phyloP scores from a whole-genome alignment of 2,797 vertebrate genomes.

The Pantherophis vulpinus region DNA sequence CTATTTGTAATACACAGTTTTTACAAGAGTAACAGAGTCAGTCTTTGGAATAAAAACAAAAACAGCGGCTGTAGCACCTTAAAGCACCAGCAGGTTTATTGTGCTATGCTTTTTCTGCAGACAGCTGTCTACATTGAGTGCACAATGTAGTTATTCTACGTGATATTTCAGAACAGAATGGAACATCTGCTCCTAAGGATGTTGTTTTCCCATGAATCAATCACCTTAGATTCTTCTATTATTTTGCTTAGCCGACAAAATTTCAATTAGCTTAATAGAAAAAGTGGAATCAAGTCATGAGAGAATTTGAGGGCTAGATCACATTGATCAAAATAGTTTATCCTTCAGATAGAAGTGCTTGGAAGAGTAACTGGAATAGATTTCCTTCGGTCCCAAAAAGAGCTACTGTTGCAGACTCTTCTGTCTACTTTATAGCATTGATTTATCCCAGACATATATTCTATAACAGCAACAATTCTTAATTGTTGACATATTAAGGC shows the following conservation, averaged over 20 bases:
- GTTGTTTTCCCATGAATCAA: not conserved
- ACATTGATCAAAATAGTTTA: not conserved
- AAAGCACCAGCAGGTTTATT: not conserved
- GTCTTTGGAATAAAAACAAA: not conserved
- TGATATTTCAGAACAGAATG: not conserved
- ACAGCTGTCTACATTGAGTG: not conserved
- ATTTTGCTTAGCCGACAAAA: not conserved
- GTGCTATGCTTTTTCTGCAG: not conserved
- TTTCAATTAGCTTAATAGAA: not conserved
- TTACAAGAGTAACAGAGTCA: not conserved
- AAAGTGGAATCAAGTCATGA: not conserved
- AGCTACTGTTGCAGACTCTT: not conserved
- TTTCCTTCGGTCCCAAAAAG: not conserved
- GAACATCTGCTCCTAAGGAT: not conserved
- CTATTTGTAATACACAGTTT: not conserved
- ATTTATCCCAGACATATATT: not conserved
- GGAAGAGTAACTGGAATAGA: not conserved
- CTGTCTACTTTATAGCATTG: not conserved
- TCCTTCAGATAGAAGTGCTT: not conserved
- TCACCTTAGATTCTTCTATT: not conserved
- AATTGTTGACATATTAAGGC: not conserved
- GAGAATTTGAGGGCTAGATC: not conserved
- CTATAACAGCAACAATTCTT: not conserved
- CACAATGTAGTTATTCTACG: not conserved
- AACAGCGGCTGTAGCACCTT: not conserved